A percentile compares a stretch with the other conserved stretches of the same genome.
phyloP scores from a whole-genome alignment of 2,113 vertebrate species.

The Jacana jacana region DNA sequence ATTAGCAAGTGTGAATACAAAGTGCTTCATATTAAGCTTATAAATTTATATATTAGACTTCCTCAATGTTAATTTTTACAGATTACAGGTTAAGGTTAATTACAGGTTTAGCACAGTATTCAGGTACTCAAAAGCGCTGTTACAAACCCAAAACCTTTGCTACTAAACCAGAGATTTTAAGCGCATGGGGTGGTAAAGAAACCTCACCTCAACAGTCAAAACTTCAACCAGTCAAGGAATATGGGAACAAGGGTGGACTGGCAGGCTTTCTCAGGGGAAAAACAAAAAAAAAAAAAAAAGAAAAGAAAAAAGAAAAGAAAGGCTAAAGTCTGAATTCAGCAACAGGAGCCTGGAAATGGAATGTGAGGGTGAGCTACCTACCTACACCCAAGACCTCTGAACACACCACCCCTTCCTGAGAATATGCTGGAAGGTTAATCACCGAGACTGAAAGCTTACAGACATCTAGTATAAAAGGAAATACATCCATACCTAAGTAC shows the following conservation, averaged over 20 bases:
- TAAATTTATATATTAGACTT: neutral
- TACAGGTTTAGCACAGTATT: neutral
- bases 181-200: neutral
- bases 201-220: neutral
- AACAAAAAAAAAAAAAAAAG: too few species aligned
- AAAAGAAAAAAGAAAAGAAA: neutral
- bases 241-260: neutral
- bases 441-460: neutral
- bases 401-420: neutral
- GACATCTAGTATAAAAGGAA: neutral
- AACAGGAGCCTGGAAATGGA: neutral
- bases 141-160: neutral
- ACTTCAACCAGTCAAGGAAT: neutral
- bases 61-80: neutral
- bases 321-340: neutral
- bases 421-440: neutral
- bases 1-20: neutral
- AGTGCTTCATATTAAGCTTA: neutral
- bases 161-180: neutral
- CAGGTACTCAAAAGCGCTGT: neutral
- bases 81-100: neutral
- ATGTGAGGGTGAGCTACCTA: neutral
- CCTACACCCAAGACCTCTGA: neutral
- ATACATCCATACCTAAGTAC: constrained; percentile 78
- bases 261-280: neutral